Base-by-base conservation (phyloP, 1,140 invertebrate species). In the Eurytemora carolleeae region DNA sequence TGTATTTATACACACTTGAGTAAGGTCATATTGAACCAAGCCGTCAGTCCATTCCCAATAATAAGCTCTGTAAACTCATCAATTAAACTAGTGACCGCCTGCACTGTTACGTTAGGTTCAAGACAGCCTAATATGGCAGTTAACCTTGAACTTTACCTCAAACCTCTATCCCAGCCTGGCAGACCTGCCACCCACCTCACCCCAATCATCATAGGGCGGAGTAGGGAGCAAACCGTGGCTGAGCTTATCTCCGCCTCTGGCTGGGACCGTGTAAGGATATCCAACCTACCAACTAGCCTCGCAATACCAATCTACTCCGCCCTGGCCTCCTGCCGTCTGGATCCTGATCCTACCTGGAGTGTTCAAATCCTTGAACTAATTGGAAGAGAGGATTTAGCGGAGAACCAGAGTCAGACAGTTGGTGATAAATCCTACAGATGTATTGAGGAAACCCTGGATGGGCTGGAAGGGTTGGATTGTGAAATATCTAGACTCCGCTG, bases 401-500 rank as follows among this genome's bases (percentile, higher is more conserved):
- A 44, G 7, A 44, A 44, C n/a, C 7, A n/a, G n/a, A 44, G 7
- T n/a, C 31, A 44, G n/a, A n/a, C n/a, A n/a, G n/a, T n/a, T n/a
- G n/a, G n/a, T n/a, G n/a, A n/a, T n/a, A n/a, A n/a, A n/a, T n/a
- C 31, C 31, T 15, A 24, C 3, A 7, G 22, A 15, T 57, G 3
- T 57, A 25, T 21, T 63, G 66, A 73, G 19, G 79, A 79, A 23
- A 75, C 76, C 61, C 76, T 78, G 52, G 80, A 82, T 70, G 81
- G 81, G 1, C 81, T 83, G 78, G 79, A 80, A 68, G 76, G 79
- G 66, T 74, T 80, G 61, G 77, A 80, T 66, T 71, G 74, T n/a
- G 69, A 78, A 72, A 75, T 83, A 53, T 67, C 85, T 24, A 73
- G 74, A 22, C 66, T 86, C 19, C 72, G 82, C 24, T 86, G 85